Percentiles rank a stretch among this genome's conserved stretches.
These are phyloP conservation scores for Syrrhaptes paradoxus DNA, from an alignment of 2,113 vertebrate species.

Conservation along the genomic window DNA sequence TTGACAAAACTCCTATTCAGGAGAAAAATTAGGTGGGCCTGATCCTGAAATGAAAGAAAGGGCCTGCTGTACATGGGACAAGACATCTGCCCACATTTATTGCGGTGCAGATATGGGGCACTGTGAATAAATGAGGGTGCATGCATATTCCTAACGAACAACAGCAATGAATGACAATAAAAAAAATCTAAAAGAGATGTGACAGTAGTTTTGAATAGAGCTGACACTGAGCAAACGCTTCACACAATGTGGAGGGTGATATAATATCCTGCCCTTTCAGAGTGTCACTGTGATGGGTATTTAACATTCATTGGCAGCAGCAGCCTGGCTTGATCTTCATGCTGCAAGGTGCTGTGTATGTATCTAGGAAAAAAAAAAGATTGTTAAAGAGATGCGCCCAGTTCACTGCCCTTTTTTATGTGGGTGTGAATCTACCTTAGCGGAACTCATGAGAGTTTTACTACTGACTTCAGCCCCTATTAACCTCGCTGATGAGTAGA, in stretches of 20 bases:
- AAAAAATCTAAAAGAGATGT: conserved; percentile 16
- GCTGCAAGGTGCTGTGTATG: background rate
- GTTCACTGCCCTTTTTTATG: background rate
- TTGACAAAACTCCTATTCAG: background rate
- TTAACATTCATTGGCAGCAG: conserved; percentile 67
- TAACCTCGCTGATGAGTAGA: conserved; percentile 37
- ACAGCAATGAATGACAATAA: background rate
- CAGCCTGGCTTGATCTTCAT: background rate
- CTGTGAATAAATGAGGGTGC: background rate
- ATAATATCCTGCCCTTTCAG: conserved; percentile 62
- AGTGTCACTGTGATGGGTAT: conserved; percentile 41
- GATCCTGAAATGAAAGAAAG: background rate
- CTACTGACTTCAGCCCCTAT: conserved; percentile 32
- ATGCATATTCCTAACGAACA: background rate
- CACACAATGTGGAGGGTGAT: conserved; percentile 32
- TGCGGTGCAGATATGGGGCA: background rate
- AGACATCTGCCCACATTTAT: conserved; percentile 2
- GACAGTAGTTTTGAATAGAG: conserved; percentile 41
- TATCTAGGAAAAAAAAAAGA: conserved; percentile 51
- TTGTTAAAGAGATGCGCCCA: background rate
- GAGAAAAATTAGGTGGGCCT: background rate
- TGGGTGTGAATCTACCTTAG: conserved; percentile 33
- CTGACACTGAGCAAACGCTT: conserved; percentile 50
- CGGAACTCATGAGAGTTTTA: conserved; percentile 28
- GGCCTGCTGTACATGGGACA: background rate